phyloP scores from a whole-genome alignment of 2,797 vertebrate species.

The Protosalanx chinensis region DNA sequence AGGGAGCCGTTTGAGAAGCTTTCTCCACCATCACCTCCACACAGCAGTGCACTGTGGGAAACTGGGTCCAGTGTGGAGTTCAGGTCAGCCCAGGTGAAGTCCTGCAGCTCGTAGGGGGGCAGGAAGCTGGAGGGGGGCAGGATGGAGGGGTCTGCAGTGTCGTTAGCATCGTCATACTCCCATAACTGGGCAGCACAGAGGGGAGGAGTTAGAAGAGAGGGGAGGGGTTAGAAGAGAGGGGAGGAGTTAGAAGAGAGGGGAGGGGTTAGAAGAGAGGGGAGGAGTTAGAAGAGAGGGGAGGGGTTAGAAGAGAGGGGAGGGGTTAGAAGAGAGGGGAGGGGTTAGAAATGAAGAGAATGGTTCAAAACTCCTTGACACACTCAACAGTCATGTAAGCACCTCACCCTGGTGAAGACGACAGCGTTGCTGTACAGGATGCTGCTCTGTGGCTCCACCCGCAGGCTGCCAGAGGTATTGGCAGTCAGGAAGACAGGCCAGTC shows the following conservation, averaged over 20 bases:
- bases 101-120: constrained; percentile 74
- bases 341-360: not conserved
- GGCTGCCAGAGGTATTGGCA: constrained; percentile 49
- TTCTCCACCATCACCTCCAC: constrained; percentile 47
- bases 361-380: not conserved
- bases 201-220: not conserved
- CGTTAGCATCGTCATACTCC: constrained; percentile 76
- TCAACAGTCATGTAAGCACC: not conserved
- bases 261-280: not conserved
- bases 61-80: constrained; percentile 59
- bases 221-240: not conserved
- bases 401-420: constrained; percentile 80
- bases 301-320: no score
- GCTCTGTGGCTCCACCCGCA: constrained; percentile 76
- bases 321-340: not conserved
- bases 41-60: constrained; percentile 55
- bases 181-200: constrained; percentile 70
- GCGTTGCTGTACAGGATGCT: constrained; percentile 75
- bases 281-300: not conserved
- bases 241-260: not conserved
- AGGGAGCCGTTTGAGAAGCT: constrained; percentile 73
- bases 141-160: constrained; percentile 36
- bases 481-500: constrained; percentile 78
- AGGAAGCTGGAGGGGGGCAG: constrained; percentile 60
- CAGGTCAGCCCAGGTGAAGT: constrained; percentile 78